Base-by-base conservation (phyloP, 2,113 vertebrate species). In the Syrmaticus mikado region DNA sequence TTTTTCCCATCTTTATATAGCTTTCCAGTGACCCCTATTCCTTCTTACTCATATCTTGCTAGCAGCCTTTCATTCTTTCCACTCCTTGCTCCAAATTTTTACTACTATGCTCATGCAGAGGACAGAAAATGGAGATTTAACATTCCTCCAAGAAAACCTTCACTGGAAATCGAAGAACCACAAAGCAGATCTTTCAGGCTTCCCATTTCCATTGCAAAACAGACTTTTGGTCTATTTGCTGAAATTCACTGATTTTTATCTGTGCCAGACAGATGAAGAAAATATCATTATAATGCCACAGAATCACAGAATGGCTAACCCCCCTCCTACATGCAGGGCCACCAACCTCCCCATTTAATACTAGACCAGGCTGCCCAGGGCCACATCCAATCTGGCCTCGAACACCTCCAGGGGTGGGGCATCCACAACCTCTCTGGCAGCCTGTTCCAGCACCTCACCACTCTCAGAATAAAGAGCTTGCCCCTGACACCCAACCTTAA, bases 1-100 rank as follows among this genome's bases (percentile, higher is more conserved):
- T 43, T 85, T 92, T 98, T 96, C 96, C 95, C 95, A 94, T 85
- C 82, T 96, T 79, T 90, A 93, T 93, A 73, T 84, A 95, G 86
- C 84, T 96, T 94, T 93, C 86, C 95, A 89, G 24, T 95, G 83
- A 93, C 82, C 85, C 45, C 38, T 96, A 75, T 92, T 89, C 79
- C 89, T 92, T 85, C 82, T 87, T 87, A 86, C 36, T 89, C 16
- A 66, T 52, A 64, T 83, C 68, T 89, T 81, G 60, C 72, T 75
- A 93, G 71, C 34, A 91, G 84, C 28, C 38, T 84, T 92, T 93
- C 34, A 50, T 94, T 96, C 85, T 97, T 96, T 97, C 90, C 90
- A 95, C 66, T 82, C 55, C n/a, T n/a, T 75, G 50, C 27, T 96
- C 95, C 95, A 95, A 76, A 85, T 64, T 92, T 92, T 82, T 92